phyloP scores from a whole-genome alignment of 2,113 vertebrate species.

The Xiphophorus maculatus region DNA sequence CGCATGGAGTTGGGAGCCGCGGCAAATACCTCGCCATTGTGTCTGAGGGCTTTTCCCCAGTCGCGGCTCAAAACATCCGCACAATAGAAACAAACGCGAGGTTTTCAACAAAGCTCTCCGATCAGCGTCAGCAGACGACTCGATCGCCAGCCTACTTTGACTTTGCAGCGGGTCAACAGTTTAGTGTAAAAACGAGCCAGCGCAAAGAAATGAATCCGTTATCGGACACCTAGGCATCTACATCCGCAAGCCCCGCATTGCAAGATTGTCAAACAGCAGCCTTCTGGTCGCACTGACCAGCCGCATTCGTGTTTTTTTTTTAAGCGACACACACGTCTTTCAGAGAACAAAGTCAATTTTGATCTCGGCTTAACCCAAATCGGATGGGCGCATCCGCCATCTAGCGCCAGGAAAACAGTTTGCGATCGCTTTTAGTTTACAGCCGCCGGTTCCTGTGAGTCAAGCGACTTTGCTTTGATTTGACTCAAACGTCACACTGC shows the following conservation, averaged over 20 bases:
- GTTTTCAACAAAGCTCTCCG: slow-evolving; percentile 37
- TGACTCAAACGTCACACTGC: neutral
- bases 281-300: neutral
- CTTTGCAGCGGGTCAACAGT: slow-evolving; percentile 64
- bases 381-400: slow-evolving; percentile 64
- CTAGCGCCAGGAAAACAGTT: slow-evolving; percentile 56
- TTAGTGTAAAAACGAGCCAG: slow-evolving; percentile 28
- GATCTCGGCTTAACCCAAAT: slow-evolving; percentile 76
- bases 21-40: slow-evolving; percentile 69
- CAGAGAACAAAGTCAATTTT: slow-evolving; percentile 61
- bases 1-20: slow-evolving; percentile 72
- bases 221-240: slow-evolving; percentile 58
- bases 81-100: neutral
- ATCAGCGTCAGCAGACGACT: slow-evolving; percentile 14
- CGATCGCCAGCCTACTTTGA: slow-evolving; percentile 50
- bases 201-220: slow-evolving; percentile 46
- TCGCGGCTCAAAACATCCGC: slow-evolving; percentile 14
- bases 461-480: slow-evolving; percentile 25
- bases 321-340: slow-evolving; percentile 33
- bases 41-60: slow-evolving; percentile 48
- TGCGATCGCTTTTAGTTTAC: slow-evolving; percentile 54
- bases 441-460: slow-evolving; percentile 17
- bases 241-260: slow-evolving; percentile 5
- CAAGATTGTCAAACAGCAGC: neutral
- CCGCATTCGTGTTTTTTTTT: neutral